Base-by-base conservation (phyloP, 1,140 invertebrate species). In the Ceratitis capitata region DNA sequence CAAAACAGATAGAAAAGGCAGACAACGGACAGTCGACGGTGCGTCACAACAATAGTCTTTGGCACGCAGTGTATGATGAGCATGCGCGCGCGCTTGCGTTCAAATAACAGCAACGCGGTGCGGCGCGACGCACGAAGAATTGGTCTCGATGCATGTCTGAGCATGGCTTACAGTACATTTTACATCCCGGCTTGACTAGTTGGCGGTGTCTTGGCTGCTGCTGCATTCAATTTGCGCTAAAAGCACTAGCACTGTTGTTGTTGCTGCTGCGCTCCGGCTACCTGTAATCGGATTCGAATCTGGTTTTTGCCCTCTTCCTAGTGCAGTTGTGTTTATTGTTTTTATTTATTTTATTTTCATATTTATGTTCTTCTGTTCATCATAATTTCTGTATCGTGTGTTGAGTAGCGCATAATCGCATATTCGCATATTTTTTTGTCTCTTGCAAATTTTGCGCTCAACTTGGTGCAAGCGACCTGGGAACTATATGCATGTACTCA, bases 301-400 rank as follows among this genome's bases (percentile, higher is more conserved):
- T 78, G 39, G 69, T 78, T 78, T 78, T 74, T 78, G 3, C 10
- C 39, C 39, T 78, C 69, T 84, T 64, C 53, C 58, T 84, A 61
- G 83, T 49, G 56, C 29, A 45, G 53, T n/a, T 12, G 16, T 39
- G 82, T 19, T 84, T 85, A 35, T 64, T 82, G 23, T 82, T 51
- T 69, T 85, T 53, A 64, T 78, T 85, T 58, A n/a, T 32, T 85
- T 82, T 14, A 29, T 58, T 26, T 74, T 45, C 53, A 29, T 61
- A 49, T 35, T 32, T 26, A 32, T 42, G 16, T 19, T 42, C 39
- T 23, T 61, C 10, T 78, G 23, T 78, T n/a, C n/a, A 78, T 78
- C 39, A 78, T 45, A 74, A 74, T 74, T 74, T 10, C 35, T n/a
- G 69, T 78, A 26, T 78, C 35, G 39, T 78, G 69, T 39, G n/a